Percentiles rank a stretch among this genome's conserved stretches.
Evolutionary conservation across 2,888 invertebrate genomes (phyloP).

Genomic region (Tuberolachnus salignus): DNA sequence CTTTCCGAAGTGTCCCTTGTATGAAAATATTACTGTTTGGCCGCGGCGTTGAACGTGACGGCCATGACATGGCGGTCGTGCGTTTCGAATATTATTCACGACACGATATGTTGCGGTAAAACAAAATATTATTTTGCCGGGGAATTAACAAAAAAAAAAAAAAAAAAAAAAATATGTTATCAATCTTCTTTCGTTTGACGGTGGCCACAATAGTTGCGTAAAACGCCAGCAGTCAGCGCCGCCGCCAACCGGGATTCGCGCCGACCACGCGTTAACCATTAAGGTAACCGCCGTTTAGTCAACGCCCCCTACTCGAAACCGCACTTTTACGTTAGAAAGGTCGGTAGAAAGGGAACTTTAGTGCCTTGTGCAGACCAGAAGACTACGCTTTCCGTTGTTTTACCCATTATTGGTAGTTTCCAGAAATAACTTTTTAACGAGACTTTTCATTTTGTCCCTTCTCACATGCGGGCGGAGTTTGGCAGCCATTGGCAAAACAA

Average conservation of each 20-base stretch:
- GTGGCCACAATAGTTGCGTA: not conserved
- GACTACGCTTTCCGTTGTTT: slow-evolving; percentile 44
- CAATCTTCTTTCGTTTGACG: not conserved
- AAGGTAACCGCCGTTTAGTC: slow-evolving; percentile 1
- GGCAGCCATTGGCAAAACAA: slow-evolving; percentile 42
- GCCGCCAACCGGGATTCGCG: not conserved
- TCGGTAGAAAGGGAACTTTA: slow-evolving; percentile 44
- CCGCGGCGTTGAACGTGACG: too few species aligned
- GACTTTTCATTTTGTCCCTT: slow-evolving; percentile 49
- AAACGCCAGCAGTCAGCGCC: not conserved
- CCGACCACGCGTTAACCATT: not conserved
- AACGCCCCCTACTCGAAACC: slow-evolving; percentile 7
- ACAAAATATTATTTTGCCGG: too few species aligned
- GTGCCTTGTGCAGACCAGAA: slow-evolving; percentile 52
- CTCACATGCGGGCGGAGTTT: slow-evolving; percentile 49
- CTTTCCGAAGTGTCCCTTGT: too few species aligned
- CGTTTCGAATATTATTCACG: too few species aligned
- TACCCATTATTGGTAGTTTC: slow-evolving; percentile 54
- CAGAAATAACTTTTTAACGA: slow-evolving; percentile 55
- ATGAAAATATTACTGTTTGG: too few species aligned
- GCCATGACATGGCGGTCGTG: too few species aligned
- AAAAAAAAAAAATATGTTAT: too few species aligned
- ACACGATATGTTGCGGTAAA: too few species aligned
- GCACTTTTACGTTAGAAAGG: slow-evolving; percentile 31
- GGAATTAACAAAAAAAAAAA: too few species aligned